Evolutionary conservation across 2,888 invertebrate species (phyloP).

Genomic region (Acrobasis repandana): DNA sequence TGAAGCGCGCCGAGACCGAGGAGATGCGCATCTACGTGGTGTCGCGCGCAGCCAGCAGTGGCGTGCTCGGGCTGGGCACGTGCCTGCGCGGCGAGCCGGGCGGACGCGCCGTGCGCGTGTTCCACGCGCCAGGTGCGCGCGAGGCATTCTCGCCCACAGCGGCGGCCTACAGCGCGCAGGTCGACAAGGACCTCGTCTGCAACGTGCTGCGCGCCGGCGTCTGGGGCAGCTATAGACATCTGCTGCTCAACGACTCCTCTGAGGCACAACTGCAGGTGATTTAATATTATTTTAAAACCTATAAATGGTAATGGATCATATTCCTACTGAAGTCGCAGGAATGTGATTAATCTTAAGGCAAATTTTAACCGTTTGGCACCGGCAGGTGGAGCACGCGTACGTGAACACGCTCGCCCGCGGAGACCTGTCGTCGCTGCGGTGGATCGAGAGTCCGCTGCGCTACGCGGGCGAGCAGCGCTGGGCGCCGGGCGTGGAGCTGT

Average conservation of each 20-base stretch:
- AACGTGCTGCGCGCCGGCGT: constrained; percentile 91
- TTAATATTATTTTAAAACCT: neutral
- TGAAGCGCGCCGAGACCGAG: constrained; percentile 85
- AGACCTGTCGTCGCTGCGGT: constrained; percentile 96
- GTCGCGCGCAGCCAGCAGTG: constrained; percentile 86
- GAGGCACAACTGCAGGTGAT: constrained; percentile 78
- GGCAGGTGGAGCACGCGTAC: constrained; percentile 94
- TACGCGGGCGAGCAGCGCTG: constrained; percentile 60
- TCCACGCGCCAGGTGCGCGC: constrained; percentile 86
- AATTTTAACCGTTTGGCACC: constrained; percentile 37
- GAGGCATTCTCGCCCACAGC: constrained; percentile 83
- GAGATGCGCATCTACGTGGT: constrained; percentile 86
- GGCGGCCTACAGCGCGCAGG: constrained; percentile 83
- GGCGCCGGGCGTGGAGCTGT: constrained; percentile 85
- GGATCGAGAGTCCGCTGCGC: constrained; percentile 89
- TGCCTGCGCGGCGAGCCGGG: constrained; percentile 95
- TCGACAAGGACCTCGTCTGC: constrained; percentile 90
- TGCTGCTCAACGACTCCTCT: constrained; percentile 81
- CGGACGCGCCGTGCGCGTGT: constrained; percentile 88
- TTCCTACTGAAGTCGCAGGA: neutral
- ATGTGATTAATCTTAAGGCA: neutral
- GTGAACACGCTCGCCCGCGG: constrained; percentile 96
- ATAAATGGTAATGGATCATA: too few relatives aligned
- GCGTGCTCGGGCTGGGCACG: constrained; percentile 94
- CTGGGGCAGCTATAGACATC: constrained; percentile 95